phyloP scores from a whole-genome alignment of 2,797 vertebrate genomes.

The Hozukius guyotensis region DNA sequence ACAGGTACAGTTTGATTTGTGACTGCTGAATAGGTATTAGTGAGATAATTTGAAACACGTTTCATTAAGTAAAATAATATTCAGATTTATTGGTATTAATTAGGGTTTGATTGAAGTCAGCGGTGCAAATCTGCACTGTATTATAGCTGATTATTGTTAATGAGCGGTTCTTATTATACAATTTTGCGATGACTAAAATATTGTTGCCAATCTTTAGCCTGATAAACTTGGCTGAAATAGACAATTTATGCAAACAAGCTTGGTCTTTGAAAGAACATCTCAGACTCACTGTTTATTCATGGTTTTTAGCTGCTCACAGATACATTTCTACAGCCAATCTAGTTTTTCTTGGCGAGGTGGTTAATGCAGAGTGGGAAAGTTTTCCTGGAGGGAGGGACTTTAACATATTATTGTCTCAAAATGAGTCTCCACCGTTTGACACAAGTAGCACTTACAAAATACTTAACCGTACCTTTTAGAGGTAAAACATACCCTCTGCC shows the following conservation, averaged over 20 bases:
- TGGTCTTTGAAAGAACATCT: not conserved
- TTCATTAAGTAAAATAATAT: conserved; percentile 9
- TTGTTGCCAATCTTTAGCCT: not conserved
- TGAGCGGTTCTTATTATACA: not conserved
- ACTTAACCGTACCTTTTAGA: not conserved
- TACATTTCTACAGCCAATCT: not conserved
- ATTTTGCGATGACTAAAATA: not conserved
- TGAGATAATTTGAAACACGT: not conserved
- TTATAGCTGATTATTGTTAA: not conserved
- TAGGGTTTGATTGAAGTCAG: not conserved
- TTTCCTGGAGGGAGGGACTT: not conserved
- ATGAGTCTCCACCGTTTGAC: not conserved
- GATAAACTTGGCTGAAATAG: not conserved
- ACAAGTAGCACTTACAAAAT: not conserved
- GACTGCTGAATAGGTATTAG: not conserved
- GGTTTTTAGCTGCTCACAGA: not conserved
- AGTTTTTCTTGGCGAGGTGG: not conserved
- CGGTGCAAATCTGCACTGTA: not conserved
- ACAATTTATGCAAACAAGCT: not conserved
- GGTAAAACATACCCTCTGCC: not conserved
- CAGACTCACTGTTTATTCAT: not conserved
- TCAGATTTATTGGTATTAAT: conserved; percentile 13
- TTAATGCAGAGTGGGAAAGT: not conserved
- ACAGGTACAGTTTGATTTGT: conserved; percentile 17
- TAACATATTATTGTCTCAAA: not conserved